Conservation (phyloP, 1,140 invertebrate genomes). For the Spodoptera frugiperda region DNA sequence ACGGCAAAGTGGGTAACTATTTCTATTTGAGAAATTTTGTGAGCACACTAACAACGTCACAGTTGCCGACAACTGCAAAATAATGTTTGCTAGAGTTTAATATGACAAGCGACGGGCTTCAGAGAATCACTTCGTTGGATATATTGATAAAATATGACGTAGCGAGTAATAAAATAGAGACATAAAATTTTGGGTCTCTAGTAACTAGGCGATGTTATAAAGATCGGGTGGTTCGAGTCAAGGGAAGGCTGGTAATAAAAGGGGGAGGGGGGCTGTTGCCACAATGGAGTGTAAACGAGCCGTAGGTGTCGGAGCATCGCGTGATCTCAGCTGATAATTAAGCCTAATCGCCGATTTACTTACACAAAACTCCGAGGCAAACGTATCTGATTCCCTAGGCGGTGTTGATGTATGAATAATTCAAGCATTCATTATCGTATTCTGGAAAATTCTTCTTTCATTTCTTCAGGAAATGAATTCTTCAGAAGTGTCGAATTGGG, state of each 20-base stretch:
- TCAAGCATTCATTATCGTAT: constrained; percentile 46
- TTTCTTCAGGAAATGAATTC: constrained; percentile 50
- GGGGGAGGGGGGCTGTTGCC: not conserved
- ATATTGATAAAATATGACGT: constrained; percentile 47
- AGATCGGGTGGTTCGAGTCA: constrained; percentile 20
- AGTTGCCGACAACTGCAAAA: constrained; percentile 34
- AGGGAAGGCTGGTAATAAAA: not conserved
- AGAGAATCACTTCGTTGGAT: constrained; percentile 27
- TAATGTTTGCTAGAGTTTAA: constrained; percentile 34
- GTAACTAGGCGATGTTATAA: constrained; percentile 32
- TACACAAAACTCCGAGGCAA: constrained; percentile 23
- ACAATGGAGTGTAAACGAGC: constrained; percentile 30
- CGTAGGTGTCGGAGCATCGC: constrained; percentile 16
- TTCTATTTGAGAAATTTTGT: constrained; percentile 19
- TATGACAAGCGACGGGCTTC: constrained; percentile 40
- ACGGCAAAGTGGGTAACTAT: constrained; percentile 10
- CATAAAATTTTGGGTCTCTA: constrained; percentile 42
- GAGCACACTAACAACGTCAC: not conserved
- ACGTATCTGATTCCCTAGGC: constrained; percentile 29
- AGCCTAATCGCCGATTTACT: constrained; percentile 36
- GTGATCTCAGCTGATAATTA: constrained; percentile 36
- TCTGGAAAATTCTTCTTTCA: constrained; percentile 47
- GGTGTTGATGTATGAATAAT: constrained; percentile 50
- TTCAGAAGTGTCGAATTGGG: constrained; percentile 38
- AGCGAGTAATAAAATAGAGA: constrained; percentile 34